phyloP scores from a whole-genome alignment of 2,113 vertebrate genomes.

The Girardinichthys multiradiatus region DNA sequence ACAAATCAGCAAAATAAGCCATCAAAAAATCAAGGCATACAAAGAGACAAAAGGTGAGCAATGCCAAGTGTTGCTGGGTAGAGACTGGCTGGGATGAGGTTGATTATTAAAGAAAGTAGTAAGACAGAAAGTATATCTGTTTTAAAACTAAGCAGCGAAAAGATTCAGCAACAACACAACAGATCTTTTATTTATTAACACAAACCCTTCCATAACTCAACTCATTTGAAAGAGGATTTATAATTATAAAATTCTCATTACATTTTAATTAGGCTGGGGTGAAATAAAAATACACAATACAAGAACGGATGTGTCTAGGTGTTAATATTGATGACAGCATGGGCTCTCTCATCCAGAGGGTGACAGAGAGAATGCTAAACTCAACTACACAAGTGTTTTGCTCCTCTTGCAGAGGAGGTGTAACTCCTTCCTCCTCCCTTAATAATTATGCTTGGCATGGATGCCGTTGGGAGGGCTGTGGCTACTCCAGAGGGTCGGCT shows the following conservation, averaged over 20 bases:
- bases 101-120: conserved; percentile 64
- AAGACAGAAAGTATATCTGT: conserved; percentile 52
- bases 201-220: conserved; percentile 45
- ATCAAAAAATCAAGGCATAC: conserved; percentile 56
- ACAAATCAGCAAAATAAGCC: conserved; percentile 86
- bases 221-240: conserved; percentile 62
- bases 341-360: conserved; percentile 43
- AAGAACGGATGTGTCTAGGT: conserved; percentile 50
- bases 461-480: conserved; percentile 61
- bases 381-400: conserved; percentile 54
- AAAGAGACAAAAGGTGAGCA: conserved; percentile 61
- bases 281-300: conserved; percentile 22
- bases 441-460: conserved; percentile 76
- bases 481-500: conserved; percentile 65
- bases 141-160: conserved; percentile 28
- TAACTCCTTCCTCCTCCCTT: conserved; percentile 54
- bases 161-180: conserved; percentile 25
- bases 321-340: conserved; percentile 68
- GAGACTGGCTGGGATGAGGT: not conserved
- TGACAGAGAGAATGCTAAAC: conserved; percentile 56
- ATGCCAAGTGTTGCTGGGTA: conserved; percentile 32
- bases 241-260: conserved; percentile 61
- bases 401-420: conserved; percentile 59
- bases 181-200: conserved; percentile 20
- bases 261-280: conserved; percentile 62